Base-by-base conservation (phyloP, 2,797 vertebrate species). In the Distichodus sexfasciatus region DNA sequence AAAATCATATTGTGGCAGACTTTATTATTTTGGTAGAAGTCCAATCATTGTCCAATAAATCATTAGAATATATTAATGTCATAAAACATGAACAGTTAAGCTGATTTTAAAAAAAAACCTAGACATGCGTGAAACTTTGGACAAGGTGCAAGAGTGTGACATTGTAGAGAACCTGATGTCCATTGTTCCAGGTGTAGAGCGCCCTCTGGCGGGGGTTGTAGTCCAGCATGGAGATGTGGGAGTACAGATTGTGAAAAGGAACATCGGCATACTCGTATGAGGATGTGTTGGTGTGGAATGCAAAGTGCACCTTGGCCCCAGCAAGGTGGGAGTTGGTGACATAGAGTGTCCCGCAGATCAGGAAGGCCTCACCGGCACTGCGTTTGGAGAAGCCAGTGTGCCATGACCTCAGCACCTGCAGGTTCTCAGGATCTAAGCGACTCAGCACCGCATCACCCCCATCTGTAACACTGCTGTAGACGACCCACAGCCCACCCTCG, bases 181-280 rank as follows among this genome's bases (percentile, higher is more conserved):
- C 96, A 0, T 98, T 98, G 90, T 98, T 98, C 96, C 96, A 98
- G 77, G 94, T 93, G 82, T 95, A 98, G 41, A 98, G 93, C 19
- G 94, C 94, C 76, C 95, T 87, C 82, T 95, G 94, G 78, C 95
- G 89, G 65, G 96, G 94, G 68, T 98, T 98, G 88, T 98, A 98
- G 90, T 98, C 96, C 88, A 98, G 94, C 96, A 98, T 98, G 85
- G 95, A 97, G 88, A 98, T 96, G 87, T 98, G 96, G 43, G 96
- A 98, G 86, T 97, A 98, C 76, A 95, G 95, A 81, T 98, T 98
- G 83, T 98, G 96, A 84, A 98, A 98, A 44, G 96, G 93, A 80
- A 98, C 94, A 86, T 98, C 94, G 2, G 92, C 97, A 75, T 98
- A 98, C 82, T 98, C 96, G 0, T 98, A 98, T 0, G 92, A 92